Percentiles rank a stretch among this genome's conserved stretches.
Conservation (phyloP, 2,888 invertebrate species). For the Drosophila anomelani region DNA sequence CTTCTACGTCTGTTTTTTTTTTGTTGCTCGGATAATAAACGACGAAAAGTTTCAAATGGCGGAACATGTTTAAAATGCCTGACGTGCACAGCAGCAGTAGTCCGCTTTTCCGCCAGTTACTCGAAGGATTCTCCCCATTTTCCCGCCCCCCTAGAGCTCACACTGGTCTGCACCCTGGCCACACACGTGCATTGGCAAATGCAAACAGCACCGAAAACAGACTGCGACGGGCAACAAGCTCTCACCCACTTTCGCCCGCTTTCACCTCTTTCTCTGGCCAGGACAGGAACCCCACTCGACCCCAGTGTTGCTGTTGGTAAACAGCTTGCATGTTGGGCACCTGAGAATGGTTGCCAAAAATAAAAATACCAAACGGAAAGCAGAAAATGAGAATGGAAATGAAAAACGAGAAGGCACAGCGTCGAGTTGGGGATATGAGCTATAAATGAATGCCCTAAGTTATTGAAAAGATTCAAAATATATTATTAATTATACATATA, state of each 20-base stretch:
- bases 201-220: slow-evolving; percentile 33
- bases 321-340: slow-evolving; percentile 56
- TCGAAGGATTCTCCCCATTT: slow-evolving; percentile 1
- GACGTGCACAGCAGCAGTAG: slow-evolving; percentile 40
- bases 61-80: slow-evolving; percentile 64
- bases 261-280: not conserved
- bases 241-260: slow-evolving; percentile 6
- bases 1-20: slow-evolving; percentile 8
- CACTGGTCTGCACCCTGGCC: slow-evolving; percentile 12
- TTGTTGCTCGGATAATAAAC: slow-evolving; percentile 47
- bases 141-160: not conserved
- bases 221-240: slow-evolving; percentile 37
- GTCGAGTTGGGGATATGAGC: not conserved
- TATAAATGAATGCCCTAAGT: not conserved
- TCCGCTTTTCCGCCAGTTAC: slow-evolving; percentile 14
- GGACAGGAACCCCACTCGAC: not conserved
- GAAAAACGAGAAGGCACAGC: slow-evolving; percentile 14
- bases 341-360: slow-evolving; percentile 65
- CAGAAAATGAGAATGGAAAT: slow-evolving; percentile 36
- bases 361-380: slow-evolving; percentile 28
- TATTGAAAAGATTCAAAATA: not conserved
- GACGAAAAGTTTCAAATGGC: slow-evolving; percentile 58
- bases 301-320: slow-evolving; percentile 3
- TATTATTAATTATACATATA: not conserved
- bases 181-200: slow-evolving; percentile 31